Evolutionary conservation across 2,888 invertebrate species (phyloP), one percentile per base, ranked within the genome.

Genomic region (Argyresthia goedartella): DNA sequence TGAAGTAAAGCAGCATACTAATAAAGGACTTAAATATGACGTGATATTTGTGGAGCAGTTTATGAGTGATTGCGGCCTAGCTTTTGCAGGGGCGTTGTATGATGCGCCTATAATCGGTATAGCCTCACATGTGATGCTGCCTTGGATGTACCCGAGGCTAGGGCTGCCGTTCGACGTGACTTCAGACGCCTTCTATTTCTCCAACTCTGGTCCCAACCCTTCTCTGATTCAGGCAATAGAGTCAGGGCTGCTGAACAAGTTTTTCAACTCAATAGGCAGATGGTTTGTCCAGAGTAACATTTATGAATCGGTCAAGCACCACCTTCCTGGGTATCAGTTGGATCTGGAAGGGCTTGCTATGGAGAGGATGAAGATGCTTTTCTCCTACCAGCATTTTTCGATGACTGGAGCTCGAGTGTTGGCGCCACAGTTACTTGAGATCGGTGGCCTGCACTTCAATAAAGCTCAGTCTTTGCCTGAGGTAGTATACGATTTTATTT

Each of bases 301-400:
- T 6, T 72, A 76, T 55, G 61, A 65, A 4, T 62, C 76, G 41
- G 76, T 88, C 33, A 62, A 65, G 8, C 62, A 75, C 49, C 64
- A 82, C 55, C 64, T 86, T 10, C 88, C 88, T 0, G 69, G 80
- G 13, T 69, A 81, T 54, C 55, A 74, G 15, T 76, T 89, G 8
- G 78, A 87, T 39, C 67, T 89, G 7, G 78, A 75, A n/a, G 77
- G 78, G 39, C 65, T 88, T 45, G 74, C 65, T 0, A 82, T 69
- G 52, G 79, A 88, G 13, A 71, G 65, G 50, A 82, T 88, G 44
- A 87, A 87, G 44, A 75, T 90, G 58, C 63, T 90, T 53, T 76
- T 91, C 53, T 76, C 88, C 0, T 91, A 91, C 61, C 89, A 89
- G 45, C 91, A 92, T 62, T 89, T 84, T 55, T 87, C 89, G 0